Evolutionary conservation across 92 coral and sea anemone genomes (phyloP).

Genomic region (Epizoanthus rinbou): DNA sequence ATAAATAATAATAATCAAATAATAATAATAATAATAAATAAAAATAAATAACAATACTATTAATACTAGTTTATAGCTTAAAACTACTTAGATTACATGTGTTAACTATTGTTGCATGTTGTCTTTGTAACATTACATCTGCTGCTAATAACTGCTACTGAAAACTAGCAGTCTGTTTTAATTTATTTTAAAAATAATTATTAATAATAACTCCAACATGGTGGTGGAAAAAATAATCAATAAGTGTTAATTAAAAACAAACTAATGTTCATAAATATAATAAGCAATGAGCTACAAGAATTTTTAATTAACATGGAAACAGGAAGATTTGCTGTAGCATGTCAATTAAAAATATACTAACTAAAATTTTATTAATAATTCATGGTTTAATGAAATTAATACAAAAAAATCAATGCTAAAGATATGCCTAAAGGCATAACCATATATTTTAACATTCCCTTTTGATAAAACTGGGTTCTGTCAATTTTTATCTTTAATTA

Average conservation of each 20-base stretch:
- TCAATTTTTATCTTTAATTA: conserved; percentile 5
- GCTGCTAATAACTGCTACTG: too few relatives aligned
- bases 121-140: too few relatives aligned
- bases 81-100: too few relatives aligned
- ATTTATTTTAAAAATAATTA: too few relatives aligned
- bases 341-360: neutral
- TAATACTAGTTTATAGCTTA: too few relatives aligned
- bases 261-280: neutral
- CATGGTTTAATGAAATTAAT: neutral
- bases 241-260: neutral
- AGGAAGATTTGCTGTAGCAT: neutral
- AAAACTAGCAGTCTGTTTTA: too few relatives aligned
- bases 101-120: too few relatives aligned
- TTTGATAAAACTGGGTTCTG: neutral
- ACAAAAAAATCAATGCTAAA: neutral
- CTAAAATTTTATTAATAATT: neutral
- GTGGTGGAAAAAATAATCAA: neutral
- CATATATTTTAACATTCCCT: neutral
- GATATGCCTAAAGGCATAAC: neutral
- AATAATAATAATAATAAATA: too few relatives aligned
- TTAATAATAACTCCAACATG: too few relatives aligned
- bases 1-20: too few relatives aligned
- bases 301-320: neutral
- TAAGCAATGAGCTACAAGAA: too few relatives aligned
- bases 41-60: too few relatives aligned